phyloP scores from a whole-genome alignment of 2,113 vertebrate genomes.

The Hirundichthys speculiger region DNA sequence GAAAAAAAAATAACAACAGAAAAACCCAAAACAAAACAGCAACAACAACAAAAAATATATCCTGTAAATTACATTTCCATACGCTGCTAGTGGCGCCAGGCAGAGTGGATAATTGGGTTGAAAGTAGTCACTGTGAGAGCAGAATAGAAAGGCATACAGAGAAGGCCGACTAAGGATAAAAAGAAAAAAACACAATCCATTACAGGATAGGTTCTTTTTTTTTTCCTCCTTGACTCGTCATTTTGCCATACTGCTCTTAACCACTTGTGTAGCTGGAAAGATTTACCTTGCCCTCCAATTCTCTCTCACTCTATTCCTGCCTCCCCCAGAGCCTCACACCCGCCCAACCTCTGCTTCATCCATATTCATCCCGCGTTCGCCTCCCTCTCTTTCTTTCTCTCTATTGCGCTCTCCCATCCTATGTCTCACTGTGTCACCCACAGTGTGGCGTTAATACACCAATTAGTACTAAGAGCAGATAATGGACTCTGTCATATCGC shows the following conservation, averaged over 20 bases:
- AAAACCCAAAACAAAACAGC: too few species aligned
- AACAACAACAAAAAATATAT: constrained; percentile 69
- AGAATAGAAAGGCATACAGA: constrained; percentile 78
- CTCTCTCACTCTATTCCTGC: constrained; percentile 62
- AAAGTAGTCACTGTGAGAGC: constrained; percentile 81
- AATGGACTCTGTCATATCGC: constrained; percentile 84
- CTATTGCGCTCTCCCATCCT: constrained; percentile 43
- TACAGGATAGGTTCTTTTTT: constrained; percentile 74
- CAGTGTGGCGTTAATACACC: constrained; percentile 83
- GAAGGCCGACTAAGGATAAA: constrained; percentile 72
- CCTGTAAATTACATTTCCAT: constrained; percentile 84
- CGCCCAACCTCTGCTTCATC: constrained; percentile 74
- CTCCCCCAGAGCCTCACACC: constrained; percentile 61
- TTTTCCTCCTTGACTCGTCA: constrained; percentile 72
- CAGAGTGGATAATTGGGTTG: constrained; percentile 86
- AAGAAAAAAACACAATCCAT: constrained; percentile 72
- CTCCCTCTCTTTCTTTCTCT: constrained; percentile 41
- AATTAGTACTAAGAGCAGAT: constrained; percentile 86
- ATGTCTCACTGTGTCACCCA: constrained; percentile 79
- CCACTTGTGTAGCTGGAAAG: constrained; percentile 83
- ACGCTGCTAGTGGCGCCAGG: constrained; percentile 81
- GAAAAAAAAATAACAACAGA: too few species aligned
- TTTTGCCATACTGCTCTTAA: constrained; percentile 80
- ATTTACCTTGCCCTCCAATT: constrained; percentile 82
- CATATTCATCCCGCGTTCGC: constrained; percentile 75